phyloP scores from a whole-genome alignment of 2,888 invertebrate species.

The Aromia moschata region DNA sequence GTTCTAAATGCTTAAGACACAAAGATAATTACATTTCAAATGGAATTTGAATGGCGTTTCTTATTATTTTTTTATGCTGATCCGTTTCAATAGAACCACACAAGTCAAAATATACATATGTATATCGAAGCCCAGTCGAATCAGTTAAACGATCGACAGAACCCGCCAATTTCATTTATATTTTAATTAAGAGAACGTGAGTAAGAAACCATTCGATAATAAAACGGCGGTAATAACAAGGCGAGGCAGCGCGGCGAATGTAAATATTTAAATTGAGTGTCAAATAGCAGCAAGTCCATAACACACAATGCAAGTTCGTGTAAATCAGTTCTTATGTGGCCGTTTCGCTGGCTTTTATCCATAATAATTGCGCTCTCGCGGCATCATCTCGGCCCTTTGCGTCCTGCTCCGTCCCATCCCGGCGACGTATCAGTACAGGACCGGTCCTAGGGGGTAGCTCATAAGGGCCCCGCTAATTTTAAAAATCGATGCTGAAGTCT shows the following conservation, averaged over 20 bases:
- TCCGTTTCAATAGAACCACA: too few relatives aligned
- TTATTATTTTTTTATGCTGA: too few relatives aligned
- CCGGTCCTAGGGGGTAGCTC: too few relatives aligned
- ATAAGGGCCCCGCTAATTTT: too few relatives aligned
- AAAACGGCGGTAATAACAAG: conserved; percentile 28
- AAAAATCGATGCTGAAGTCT: too few relatives aligned
- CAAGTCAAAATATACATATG: too few relatives aligned
- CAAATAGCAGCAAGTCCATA: conserved; percentile 55
- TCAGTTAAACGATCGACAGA: too few relatives aligned
- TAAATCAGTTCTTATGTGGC: conserved; percentile 49
- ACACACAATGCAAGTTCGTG: conserved; percentile 54
- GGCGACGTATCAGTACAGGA: neutral
- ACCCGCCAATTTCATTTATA: too few relatives aligned
- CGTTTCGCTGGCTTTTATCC: conserved; percentile 32
- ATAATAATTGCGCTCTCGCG: neutral
- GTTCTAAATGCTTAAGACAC: too few relatives aligned
- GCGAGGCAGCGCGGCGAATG: conserved; percentile 27
- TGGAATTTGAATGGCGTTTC: too few relatives aligned
- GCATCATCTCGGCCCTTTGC: conserved; percentile 9
- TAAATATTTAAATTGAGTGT: conserved; percentile 57
- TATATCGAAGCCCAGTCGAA: too few relatives aligned
- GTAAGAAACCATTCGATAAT: conserved; percentile 8
- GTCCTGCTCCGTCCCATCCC: conserved; percentile 10
- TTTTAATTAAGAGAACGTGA: conserved; percentile 24
- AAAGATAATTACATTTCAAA: too few relatives aligned